Evolutionary conservation across 2,888 invertebrate species (phyloP), one percentile per base, ranked within the genome.

Genomic region (Epinotia brunnichana): DNA sequence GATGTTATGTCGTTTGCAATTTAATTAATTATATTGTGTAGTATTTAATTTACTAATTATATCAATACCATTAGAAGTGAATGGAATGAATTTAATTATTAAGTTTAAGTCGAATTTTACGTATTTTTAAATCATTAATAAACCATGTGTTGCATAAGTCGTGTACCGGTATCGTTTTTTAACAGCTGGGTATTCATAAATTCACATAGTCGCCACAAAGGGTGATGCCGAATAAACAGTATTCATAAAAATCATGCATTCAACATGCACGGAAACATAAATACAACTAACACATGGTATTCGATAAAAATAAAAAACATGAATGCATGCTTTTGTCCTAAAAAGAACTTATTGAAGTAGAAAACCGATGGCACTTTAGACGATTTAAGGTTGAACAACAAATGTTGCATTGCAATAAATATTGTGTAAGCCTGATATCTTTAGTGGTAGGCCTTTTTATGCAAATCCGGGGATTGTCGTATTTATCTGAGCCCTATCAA

Each of bases 351-450:
- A 24, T 51, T 29, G 11, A 1, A 9, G n/a, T 17, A n/a, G n/a
- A 5, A 51, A 24, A 24, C 24, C 24, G 3, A 24, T 24, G 48
- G n/a, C 29, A 48, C 9, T n/a, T 62, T 29, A 9, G 10, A 9
- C 3, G 15, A 24, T 62, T 24, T 51, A 11, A 29, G 1, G 10
- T n/a, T 63, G 21, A 29, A 51, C 1, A 17, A 21, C 29, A 15
- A 39, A 63, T 15, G 61, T n/a, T 63, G 62, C 62, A 63, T 39
- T 53, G 64, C 39, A 66, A 70, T 70, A 71, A 67, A 72, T 74
- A 74, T 72, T 60, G 60, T 72, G 69, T 71, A 69, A 69, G 68
- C 35, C 57, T 53, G 69, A 64, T 72, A 74, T 74, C 69, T 72
- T 72, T 74, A 39, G 68, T 61, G 11, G 56, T 72, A 69, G 60